Evolutionary conservation across 2,888 invertebrate species (phyloP).

Genomic region (Dioctria linearis): DNA sequence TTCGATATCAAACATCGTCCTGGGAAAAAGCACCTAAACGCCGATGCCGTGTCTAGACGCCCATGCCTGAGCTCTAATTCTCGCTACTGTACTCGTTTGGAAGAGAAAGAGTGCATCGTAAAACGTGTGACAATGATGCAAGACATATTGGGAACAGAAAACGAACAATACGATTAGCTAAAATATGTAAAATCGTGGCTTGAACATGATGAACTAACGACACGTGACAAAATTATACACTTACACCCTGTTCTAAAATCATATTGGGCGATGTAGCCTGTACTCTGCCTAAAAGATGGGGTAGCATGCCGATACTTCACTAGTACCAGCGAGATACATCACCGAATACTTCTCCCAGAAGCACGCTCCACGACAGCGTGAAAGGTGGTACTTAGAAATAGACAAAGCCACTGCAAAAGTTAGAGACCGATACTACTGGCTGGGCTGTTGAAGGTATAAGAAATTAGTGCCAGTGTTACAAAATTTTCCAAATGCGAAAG

Average conservation of each 20-base stretch:
- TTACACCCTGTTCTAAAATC: neutral
- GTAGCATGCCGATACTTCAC: neutral
- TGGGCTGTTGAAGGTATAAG: too few relatives aligned
- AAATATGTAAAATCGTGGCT: neutral
- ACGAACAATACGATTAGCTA: neutral
- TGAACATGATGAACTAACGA: neutral
- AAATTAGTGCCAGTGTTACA: too few relatives aligned
- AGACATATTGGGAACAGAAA: accelerated
- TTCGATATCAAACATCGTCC: neutral
- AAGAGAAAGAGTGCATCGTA: too few relatives aligned
- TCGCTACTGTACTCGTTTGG: too few relatives aligned
- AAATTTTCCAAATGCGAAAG: too few relatives aligned
- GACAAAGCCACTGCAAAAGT: too few relatives aligned
- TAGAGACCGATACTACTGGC: too few relatives aligned
- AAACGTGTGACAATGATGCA: too few relatives aligned
- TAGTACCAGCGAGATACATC: accelerated
- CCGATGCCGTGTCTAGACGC: neutral
- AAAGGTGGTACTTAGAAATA: too few relatives aligned
- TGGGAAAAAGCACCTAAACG: too few relatives aligned
- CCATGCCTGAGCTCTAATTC: accelerated
- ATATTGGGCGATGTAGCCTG: neutral
- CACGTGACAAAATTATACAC: neutral
- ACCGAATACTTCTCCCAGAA: too few relatives aligned
- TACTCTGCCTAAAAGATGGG: neutral
- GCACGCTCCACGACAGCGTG: too few relatives aligned